Conservation (phyloP, 2,113 vertebrate genomes). For the Chunga burmeisteri region DNA sequence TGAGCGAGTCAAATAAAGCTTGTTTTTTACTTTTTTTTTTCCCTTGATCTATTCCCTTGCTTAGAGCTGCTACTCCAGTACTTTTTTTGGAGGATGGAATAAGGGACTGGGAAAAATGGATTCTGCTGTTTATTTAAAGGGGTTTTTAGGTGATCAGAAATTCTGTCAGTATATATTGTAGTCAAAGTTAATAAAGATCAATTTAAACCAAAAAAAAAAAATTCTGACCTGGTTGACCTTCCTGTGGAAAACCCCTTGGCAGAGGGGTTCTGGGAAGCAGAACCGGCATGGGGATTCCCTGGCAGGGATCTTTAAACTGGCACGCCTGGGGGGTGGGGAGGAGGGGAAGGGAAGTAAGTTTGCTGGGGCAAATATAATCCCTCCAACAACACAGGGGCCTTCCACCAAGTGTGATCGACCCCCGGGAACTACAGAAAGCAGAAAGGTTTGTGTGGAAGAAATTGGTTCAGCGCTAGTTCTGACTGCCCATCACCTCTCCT, state of each 20-base stretch:
- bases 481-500: not conserved
- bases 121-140: not conserved
- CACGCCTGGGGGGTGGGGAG: rapidly evolving
- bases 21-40: not conserved
- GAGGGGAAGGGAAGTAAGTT: not conserved
- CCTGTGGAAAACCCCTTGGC: not conserved
- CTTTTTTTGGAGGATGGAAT: not conserved
- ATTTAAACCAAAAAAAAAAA: not conserved
- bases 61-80: not conserved
- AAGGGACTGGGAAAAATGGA: not conserved
- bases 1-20: not conserved
- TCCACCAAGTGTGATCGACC: rapidly evolving
- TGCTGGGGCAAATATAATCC: not conserved
- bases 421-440: not conserved
- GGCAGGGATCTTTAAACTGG: not conserved
- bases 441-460: not conserved
- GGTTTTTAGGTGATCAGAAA: not conserved
- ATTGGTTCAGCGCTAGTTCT: not conserved
- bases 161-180: not conserved
- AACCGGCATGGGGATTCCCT: not conserved
- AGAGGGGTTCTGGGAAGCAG: not conserved
- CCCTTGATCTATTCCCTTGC: not conserved
- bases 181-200: not conserved
- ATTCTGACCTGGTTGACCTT: not conserved
- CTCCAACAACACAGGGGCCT: not conserved